Percentiles rank a stretch among this genome's conserved stretches.
These are phyloP conservation scores for Alitta virens DNA, from an alignment of 2,888 invertebrate species.

Conservation along the genomic window DNA sequence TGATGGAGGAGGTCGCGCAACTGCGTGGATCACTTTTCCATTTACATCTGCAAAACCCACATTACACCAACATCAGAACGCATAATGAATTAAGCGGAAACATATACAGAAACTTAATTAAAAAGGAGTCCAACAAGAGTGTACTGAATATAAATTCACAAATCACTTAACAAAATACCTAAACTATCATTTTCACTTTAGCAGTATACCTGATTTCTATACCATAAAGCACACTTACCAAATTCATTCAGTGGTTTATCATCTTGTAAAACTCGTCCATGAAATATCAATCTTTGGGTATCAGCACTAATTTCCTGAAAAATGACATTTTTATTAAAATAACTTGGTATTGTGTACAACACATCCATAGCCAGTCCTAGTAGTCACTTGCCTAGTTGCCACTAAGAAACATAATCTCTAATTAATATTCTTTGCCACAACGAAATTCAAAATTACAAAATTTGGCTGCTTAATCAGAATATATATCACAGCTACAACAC, in stretches of 20 bases:
- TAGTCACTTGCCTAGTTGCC: too few relatives aligned
- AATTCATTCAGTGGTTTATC: conserved; percentile 81
- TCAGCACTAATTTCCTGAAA: conserved; percentile 68
- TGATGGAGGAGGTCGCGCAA: conserved; percentile 80
- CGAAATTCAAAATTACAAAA: too few relatives aligned
- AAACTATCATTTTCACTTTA: too few relatives aligned
- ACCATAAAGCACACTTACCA: conserved; percentile 56
- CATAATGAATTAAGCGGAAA: neutral
- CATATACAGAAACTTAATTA: neutral
- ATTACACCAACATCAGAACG: neutral
- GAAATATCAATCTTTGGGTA: conserved; percentile 87
- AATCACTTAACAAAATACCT: neutral
- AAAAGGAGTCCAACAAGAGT: neutral
- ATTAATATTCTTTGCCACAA: too few relatives aligned
- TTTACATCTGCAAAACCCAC: conserved; percentile 71
- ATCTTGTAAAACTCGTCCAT: conserved; percentile 89
- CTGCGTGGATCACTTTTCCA: conserved; percentile 90
- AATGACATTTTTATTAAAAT: too few relatives aligned
- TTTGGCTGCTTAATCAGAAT: too few relatives aligned
- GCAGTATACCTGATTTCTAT: too few relatives aligned
- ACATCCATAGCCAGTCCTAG: too few relatives aligned
- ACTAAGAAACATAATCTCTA: too few relatives aligned
- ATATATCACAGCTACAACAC: too few relatives aligned
- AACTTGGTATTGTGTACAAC: too few relatives aligned
- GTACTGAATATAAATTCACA: neutral